Conservation (phyloP, 2,113 vertebrate genomes). For the Hirundichthys speculiger region DNA sequence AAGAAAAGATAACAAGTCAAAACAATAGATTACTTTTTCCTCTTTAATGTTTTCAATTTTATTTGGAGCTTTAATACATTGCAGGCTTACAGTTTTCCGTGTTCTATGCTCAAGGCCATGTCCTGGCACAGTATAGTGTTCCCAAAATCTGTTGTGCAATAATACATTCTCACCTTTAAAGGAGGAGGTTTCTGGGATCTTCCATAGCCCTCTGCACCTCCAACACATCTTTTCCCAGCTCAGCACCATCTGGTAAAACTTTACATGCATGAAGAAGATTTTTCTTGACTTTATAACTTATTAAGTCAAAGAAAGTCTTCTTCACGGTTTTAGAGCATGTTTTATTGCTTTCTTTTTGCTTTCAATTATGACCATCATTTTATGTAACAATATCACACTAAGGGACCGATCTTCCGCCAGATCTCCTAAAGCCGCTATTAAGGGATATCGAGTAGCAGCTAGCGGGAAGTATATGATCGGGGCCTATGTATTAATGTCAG, state of each 20-base stretch:
- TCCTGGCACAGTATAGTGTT: slow-evolving; percentile 3
- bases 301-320: not conserved
- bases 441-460: no score
- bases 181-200: not conserved
- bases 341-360: no score
- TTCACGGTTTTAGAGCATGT: not conserved
- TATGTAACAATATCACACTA: no score
- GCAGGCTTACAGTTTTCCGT: not conserved
- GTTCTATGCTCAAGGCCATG: slow-evolving; percentile 15
- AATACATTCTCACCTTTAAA: slow-evolving; percentile 23
- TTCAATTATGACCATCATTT: no score
- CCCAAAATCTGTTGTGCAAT: slow-evolving; percentile 13
- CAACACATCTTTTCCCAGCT: slow-evolving; percentile 17
- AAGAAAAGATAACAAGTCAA: slow-evolving; percentile 5
- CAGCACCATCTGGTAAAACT: slow-evolving; percentile 37
- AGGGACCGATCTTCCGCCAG: no score
- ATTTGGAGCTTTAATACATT: slow-evolving; percentile 24
- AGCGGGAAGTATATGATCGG: no score
- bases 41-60: slow-evolving; percentile 4
- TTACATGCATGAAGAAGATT: not conserved
- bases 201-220: not conserved
- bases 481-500: no score
- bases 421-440: no score
- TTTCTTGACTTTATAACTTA: slow-evolving; percentile 8
- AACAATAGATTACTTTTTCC: not conserved